Base-by-base conservation (phyloP, 23 tunicate species). In the Halocynthia roretzi region DNA sequence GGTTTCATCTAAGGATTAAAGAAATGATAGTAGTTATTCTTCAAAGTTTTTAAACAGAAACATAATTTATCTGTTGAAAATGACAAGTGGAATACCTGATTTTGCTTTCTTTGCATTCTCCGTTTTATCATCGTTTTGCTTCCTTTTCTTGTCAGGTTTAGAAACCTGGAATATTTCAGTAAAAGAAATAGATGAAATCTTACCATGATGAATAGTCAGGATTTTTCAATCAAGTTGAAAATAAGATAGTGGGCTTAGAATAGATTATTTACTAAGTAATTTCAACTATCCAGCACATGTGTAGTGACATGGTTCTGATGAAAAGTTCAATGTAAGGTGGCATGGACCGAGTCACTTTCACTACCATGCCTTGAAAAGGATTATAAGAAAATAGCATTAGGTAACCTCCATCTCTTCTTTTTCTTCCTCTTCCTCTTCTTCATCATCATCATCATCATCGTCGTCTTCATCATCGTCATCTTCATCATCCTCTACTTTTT, bases 341-440 rank as follows among this genome's bases (percentile, higher is more conserved):
- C 44, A 31, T 31, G 44, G 44, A 31, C 44, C 4, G 44, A 31
- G 44, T 4, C 44, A 1, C 44, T 31, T 31, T 31, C 44, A 31
- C 44, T 4, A 31, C 44, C 44, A 31, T 31, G 44, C 44, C 44
- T 31, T 31, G 44, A 31, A 31, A 31, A 31, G 44, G 44, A 31
- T 31, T 31, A 31, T 31, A 31, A 31, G 44, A 31, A 31, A 31
- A 31, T 31, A 60, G 22, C 40, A 5, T 69, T 78, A 10, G 83
- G 51, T 21, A 61, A 57, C 56, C 67, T 85, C 72, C 68, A 56
- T 70, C 62, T 85, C 74, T 49, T 85, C 89, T 50, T 85, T 83
- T 15, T 81, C 80, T 55, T 72, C 80, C 17, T 60, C 4, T 1
- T 80, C 90, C 23, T 89, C 88, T 5, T 78, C 77, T n/a, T 79